Conservation (phyloP, 2,797 vertebrate genomes). For the Gymnothorax reevesii region DNA sequence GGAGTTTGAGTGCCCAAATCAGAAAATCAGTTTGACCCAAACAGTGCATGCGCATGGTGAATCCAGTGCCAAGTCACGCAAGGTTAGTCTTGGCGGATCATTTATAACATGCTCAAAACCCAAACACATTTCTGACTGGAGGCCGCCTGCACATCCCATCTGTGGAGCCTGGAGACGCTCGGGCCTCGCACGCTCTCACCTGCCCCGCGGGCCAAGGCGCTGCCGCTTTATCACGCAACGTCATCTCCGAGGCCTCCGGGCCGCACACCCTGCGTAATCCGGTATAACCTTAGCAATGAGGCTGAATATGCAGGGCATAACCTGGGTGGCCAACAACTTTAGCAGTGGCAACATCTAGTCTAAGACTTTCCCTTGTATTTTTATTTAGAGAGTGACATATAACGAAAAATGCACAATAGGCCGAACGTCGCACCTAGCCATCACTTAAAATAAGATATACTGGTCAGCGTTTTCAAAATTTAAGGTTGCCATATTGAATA, state of each 20-base stretch:
- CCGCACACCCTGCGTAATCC: too few relatives aligned
- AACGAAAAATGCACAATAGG: too few relatives aligned
- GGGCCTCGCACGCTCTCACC: neutral
- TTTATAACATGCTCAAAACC: constrained; percentile 29
- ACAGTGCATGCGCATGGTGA: constrained; percentile 23
- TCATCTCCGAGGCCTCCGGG: neutral
- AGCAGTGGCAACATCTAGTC: too few relatives aligned
- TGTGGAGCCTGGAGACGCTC: neutral
- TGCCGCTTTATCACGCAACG: neutral
- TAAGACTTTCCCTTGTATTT: too few relatives aligned
- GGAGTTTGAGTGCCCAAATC: neutral
- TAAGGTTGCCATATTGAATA: too few relatives aligned
- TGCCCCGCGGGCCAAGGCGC: neutral
- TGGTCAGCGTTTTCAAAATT: too few relatives aligned
- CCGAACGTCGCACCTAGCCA: too few relatives aligned
- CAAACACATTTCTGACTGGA: constrained; percentile 8
- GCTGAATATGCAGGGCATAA: too few relatives aligned
- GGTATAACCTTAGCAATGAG: too few relatives aligned
- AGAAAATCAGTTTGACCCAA: constrained; percentile 28
- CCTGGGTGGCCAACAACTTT: too few relatives aligned
- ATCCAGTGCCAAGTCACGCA: constrained; percentile 35
- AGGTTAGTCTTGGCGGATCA: constrained; percentile 27
- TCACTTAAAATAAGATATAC: too few relatives aligned
- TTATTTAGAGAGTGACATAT: too few relatives aligned
- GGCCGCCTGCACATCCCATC: neutral